A percentile compares a stretch with the other conserved stretches of the same genome.
phyloP scores from a whole-genome alignment of 2,113 vertebrate species.

The Holacanthus passer region DNA sequence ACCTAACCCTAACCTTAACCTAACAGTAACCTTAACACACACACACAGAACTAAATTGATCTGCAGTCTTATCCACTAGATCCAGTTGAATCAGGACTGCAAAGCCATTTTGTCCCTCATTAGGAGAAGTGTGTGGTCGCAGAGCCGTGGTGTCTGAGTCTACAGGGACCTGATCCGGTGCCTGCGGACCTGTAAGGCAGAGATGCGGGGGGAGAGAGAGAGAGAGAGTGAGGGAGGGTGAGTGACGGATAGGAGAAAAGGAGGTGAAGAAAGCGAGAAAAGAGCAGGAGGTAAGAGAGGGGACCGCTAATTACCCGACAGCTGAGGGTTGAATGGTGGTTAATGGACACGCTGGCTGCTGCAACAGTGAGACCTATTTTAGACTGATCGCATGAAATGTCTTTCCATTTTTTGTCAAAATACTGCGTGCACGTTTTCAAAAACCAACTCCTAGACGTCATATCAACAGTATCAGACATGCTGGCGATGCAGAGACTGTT shows the following conservation, averaged over 20 bases:
- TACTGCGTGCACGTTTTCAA: neutral
- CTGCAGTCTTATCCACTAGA: constrained; percentile 6
- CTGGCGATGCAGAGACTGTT: neutral
- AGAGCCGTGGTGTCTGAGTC: constrained; percentile 19
- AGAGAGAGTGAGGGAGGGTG: constrained; percentile 12
- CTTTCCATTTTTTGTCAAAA: neutral
- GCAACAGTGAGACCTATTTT: neutral
- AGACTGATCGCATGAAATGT: neutral
- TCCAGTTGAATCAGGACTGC: constrained; percentile 3
- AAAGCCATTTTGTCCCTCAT: constrained; percentile 44
- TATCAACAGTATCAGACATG: neutral
- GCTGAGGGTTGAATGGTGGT: constrained; percentile 10
- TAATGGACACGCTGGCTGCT: constrained; percentile 3
- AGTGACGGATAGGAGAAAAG: neutral
- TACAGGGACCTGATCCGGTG: constrained; percentile 36
- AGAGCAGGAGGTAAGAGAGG: neutral
- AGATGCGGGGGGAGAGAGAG: neutral
- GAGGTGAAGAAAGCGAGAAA: constrained; percentile 13
- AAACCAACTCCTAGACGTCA: neutral
- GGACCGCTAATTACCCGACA: constrained; percentile 24
- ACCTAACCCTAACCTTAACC: too few species aligned
- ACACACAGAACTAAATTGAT: constrained; percentile 14
- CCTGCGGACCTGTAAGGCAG: constrained; percentile 2
- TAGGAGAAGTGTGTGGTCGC: constrained; percentile 39
- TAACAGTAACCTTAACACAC: too few species aligned